Evolutionary conservation across 2,888 invertebrate genomes (phyloP).

Genomic region (Metopia argyrocephala): DNA sequence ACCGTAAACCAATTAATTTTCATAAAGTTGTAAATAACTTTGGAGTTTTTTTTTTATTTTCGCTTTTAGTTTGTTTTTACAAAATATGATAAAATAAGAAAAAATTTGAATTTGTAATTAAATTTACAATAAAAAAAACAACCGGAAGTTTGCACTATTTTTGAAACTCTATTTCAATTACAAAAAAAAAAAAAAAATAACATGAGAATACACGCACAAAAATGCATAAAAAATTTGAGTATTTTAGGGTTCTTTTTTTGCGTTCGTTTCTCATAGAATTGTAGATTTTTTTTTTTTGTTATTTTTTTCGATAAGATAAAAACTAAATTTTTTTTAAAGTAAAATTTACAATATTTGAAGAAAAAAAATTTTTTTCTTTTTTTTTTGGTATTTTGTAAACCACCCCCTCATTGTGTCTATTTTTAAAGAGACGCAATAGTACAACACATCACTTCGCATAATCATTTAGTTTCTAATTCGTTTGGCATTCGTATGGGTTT

Average conservation of each 20-base stretch:
- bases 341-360: not conserved
- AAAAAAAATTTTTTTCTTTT: not conserved
- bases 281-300: not conserved
- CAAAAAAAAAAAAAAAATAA: too few species aligned
- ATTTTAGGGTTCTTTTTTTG: constrained; percentile 11
- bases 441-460: constrained; percentile 16
- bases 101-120: too few species aligned
- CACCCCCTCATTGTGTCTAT: constrained; percentile 63
- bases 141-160: constrained; percentile 64
- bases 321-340: too few species aligned
- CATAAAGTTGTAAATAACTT: constrained; percentile 13
- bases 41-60: too few species aligned
- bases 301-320: not conserved
- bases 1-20: constrained; percentile 59
- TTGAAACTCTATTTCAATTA: too few species aligned
- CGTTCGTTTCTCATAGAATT: not conserved
- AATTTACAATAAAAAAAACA: constrained; percentile 11
- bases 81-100: too few species aligned
- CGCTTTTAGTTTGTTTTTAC: too few species aligned
- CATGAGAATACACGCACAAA: too few species aligned
- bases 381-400: constrained; percentile 34
- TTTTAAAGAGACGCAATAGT: constrained; percentile 22
- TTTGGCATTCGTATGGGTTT: not conserved
- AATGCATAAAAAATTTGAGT: not conserved
- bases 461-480: not conserved